Evolutionary conservation across 2,797 vertebrate species (phyloP).

Genomic region (Acropternis orthonyx): DNA sequence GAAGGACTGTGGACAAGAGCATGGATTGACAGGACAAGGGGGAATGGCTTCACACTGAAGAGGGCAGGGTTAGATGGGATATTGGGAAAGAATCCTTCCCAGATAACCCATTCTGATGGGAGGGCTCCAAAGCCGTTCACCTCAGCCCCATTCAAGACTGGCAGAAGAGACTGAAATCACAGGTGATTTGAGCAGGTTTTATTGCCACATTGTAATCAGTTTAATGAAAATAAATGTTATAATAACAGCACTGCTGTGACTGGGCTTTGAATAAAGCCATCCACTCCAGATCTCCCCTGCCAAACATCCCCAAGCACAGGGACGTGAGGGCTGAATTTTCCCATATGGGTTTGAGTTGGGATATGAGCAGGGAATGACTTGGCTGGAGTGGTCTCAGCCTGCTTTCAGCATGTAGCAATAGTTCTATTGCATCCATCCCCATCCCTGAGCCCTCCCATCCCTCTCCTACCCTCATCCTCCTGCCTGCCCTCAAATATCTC

Average conservation of each 20-base stretch:
- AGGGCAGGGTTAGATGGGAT: not conserved
- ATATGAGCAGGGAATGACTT: not conserved
- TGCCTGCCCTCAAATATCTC: not conserved
- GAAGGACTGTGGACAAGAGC: not conserved
- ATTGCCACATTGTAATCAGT: too few species aligned
- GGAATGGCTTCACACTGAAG: not conserved
- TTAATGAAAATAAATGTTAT: not conserved
- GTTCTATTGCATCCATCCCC: not conserved
- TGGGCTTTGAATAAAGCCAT: not conserved
- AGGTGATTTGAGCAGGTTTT: not conserved
- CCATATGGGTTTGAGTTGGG: not conserved
- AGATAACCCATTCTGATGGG: not conserved
- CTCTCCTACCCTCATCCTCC: not conserved
- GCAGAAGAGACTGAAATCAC: not conserved
- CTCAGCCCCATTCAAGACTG: too few species aligned
- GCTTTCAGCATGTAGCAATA: not conserved
- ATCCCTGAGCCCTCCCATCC: not conserved
- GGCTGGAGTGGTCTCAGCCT: not conserved
- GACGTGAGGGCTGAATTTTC: not conserved
- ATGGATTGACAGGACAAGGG: not conserved
- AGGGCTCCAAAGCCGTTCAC: not conserved
- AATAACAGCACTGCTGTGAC: not conserved
- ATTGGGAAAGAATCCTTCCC: rapidly evolving
- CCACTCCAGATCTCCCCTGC: not conserved
- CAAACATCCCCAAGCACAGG: not conserved